Conservation (phyloP, 2,888 invertebrate species). For the Spicauda simplicius region DNA sequence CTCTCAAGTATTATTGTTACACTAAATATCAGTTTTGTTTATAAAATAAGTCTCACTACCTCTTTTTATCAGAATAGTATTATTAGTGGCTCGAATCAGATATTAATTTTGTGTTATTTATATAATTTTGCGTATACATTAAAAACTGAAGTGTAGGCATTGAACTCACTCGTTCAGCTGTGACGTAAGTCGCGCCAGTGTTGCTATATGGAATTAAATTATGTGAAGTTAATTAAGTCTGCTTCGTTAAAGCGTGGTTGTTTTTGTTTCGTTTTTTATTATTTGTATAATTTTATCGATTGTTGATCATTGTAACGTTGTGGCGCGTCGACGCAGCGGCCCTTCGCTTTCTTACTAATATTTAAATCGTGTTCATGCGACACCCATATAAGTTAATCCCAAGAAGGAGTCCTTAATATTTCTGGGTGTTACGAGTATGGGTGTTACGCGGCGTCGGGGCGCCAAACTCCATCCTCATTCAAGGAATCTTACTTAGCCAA, state of each 20-base stretch:
- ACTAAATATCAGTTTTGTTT: too few species aligned
- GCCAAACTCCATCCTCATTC: constrained; percentile 40
- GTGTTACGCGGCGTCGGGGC: not conserved
- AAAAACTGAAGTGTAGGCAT: not conserved
- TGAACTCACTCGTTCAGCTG: not conserved
- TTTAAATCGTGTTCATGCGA: constrained; percentile 20
- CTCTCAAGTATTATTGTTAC: too few species aligned
- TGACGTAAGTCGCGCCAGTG: constrained; percentile 29
- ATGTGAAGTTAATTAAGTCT: constrained; percentile 45
- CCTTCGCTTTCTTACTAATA: constrained; percentile 26
- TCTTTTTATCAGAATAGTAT: too few species aligned
- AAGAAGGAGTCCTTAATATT: not conserved
- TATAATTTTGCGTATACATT: too few species aligned
- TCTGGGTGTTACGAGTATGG: not conserved
- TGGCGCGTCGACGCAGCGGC: constrained; percentile 4
- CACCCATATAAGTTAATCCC: not conserved
- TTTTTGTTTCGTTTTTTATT: constrained; percentile 57
- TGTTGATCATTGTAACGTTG: constrained; percentile 52
- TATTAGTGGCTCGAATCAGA: too few species aligned
- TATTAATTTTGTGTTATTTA: too few species aligned
- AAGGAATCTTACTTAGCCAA: constrained; percentile 72
- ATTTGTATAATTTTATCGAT: constrained; percentile 56
- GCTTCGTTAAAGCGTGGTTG: constrained; percentile 56
- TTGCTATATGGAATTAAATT: constrained; percentile 41
- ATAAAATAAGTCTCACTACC: too few species aligned